Conservation (phyloP, 2,797 vertebrate species). For the Sebastes umbrosus region DNA sequence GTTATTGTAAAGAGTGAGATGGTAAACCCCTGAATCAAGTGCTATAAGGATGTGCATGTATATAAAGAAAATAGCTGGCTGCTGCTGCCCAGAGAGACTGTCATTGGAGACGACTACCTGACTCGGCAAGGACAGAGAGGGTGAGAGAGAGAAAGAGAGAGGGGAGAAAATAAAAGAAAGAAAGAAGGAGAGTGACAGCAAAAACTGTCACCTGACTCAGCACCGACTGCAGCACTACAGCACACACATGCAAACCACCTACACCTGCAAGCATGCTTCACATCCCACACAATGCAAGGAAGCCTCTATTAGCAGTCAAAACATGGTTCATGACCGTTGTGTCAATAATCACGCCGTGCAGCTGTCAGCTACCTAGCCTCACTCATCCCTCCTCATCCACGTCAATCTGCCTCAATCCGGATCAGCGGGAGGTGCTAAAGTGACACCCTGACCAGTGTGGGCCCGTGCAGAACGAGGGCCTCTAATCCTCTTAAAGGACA, state of each 20-base stretch:
- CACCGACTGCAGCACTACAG: conserved; percentile 19
- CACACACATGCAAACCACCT: neutral
- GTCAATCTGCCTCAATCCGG: conserved; percentile 70
- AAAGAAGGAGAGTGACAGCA: conserved; percentile 11
- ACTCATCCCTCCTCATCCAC: conserved; percentile 57
- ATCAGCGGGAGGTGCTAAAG: conserved; percentile 76
- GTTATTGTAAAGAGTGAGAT: neutral
- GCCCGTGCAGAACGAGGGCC: conserved; percentile 28
- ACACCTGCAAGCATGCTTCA: neutral
- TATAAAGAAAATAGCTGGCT: conserved; percentile 56
- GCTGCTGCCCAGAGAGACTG: conserved; percentile 58
- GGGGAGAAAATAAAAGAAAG: conserved; percentile 21
- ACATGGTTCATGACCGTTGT: neutral
- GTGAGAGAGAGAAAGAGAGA: conserved; percentile 14
- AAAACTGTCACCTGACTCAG: conserved; percentile 48
- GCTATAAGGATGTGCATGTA: conserved; percentile 40
- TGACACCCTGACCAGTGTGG: conserved; percentile 70
- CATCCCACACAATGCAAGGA: neutral
- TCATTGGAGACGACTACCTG: conserved; percentile 75
- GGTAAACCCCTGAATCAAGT: neutral
- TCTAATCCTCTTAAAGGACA: conserved; percentile 78
- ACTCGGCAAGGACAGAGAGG: conserved; percentile 75
- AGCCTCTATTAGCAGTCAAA: neutral
- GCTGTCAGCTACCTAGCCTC: conserved; percentile 50
- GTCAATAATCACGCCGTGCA: conserved; percentile 33